Percentiles rank a stretch among this genome's conserved stretches.
Conservation (phyloP, 2,888 invertebrate genomes). For the Galerucella nymphaeae region DNA sequence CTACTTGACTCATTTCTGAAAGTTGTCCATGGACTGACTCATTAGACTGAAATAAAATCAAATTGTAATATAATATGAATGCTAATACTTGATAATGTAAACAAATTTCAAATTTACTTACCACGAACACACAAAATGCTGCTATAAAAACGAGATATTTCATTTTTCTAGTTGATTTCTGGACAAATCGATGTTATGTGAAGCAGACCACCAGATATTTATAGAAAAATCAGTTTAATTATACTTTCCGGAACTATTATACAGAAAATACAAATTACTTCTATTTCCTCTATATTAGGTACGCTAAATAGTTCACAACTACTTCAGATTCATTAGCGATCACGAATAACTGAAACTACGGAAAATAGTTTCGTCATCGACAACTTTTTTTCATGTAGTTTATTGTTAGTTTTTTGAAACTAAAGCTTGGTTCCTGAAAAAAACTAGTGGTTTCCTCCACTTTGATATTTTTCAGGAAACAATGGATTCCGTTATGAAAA, state of each 20-base stretch:
- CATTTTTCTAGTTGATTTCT: conserved; percentile 6
- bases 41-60: background rate
- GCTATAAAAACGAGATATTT: conserved; percentile 5
- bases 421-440: too few species aligned
- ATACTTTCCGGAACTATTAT: background rate
- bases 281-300: background rate
- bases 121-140: background rate
- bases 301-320: background rate
- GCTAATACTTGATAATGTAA: too few species aligned
- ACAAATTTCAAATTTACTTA: background rate
- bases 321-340: background rate
- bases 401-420: too few species aligned
- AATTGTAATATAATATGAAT: background rate
- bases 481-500: too few species aligned
- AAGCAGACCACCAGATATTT: background rate
- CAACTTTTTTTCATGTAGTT: too few species aligned
- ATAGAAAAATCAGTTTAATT: background rate
- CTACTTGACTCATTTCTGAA: background rate
- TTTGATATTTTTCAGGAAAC: too few species aligned
- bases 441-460: too few species aligned
- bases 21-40: background rate
- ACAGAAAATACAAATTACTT: background rate
- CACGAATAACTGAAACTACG: too few species aligned
- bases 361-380: too few species aligned
- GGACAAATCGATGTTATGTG: background rate